Evolutionary conservation across 2,888 invertebrate genomes (phyloP).

Genomic region (Sussaba pulchella): DNA sequence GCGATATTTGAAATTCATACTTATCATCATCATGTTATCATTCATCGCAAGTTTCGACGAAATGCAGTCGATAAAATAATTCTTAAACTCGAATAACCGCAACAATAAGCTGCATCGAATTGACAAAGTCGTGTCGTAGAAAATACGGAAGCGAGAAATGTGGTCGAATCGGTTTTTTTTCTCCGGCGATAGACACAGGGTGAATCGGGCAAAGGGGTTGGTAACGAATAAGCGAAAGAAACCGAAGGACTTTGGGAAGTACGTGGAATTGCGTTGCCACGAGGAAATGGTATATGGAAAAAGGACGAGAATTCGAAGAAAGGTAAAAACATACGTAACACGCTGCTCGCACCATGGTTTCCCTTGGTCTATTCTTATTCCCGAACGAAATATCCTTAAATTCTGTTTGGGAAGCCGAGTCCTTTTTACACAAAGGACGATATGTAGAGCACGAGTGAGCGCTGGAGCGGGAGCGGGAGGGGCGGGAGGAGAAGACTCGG

Average conservation of each 20-base stretch:
- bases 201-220: not conserved
- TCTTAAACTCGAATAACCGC: too few species aligned
- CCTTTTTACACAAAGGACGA: constrained; percentile 83
- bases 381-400: constrained; percentile 82
- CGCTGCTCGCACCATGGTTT: constrained; percentile 45
- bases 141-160: too few species aligned
- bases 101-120: too few species aligned
- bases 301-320: constrained; percentile 13
- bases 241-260: constrained; percentile 55
- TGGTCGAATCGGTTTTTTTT: too few species aligned
- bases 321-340: constrained; percentile 45
- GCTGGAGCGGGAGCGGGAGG: not conserved
- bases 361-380: constrained; percentile 81
- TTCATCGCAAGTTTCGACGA: too few species aligned
- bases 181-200: too few species aligned
- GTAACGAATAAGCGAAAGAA: constrained; percentile 42
- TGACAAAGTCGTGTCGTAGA: too few species aligned
- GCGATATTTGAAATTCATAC: too few species aligned
- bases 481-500: constrained; percentile 28
- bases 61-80: too few species aligned
- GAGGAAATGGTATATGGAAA: constrained; percentile 24
- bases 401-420: constrained; percentile 81
- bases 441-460: constrained; percentile 80
- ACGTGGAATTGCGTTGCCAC: constrained; percentile 38
- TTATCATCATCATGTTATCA: too few species aligned